These are phyloP conservation scores for Synergus umbraculus DNA, from an alignment of 2,888 invertebrate species.

Conservation along the genomic window DNA sequence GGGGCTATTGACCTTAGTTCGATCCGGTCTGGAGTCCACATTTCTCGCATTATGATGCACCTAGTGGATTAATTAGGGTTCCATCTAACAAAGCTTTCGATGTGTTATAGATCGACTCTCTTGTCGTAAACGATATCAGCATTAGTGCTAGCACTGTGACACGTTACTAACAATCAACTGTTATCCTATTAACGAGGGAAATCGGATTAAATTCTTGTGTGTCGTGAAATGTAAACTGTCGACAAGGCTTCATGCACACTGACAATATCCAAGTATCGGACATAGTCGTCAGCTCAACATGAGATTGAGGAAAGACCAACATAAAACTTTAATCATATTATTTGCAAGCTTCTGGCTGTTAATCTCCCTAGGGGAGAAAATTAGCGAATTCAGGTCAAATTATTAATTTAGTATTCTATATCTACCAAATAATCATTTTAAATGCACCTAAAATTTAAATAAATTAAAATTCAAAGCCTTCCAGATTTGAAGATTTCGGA, in stretches of 20 bases:
- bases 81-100: conserved; percentile 47
- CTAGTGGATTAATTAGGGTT: conserved; percentile 50
- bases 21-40: conserved; percentile 53
- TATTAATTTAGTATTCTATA: too few species aligned
- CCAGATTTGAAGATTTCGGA: too few species aligned
- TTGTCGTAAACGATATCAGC: conserved; percentile 49
- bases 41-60: conserved; percentile 52
- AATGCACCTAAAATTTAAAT: too few species aligned
- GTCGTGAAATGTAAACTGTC: conserved; percentile 9
- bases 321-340: not conserved
- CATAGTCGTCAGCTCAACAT: not conserved
- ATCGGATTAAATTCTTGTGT: not conserved
- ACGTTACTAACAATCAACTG: conserved; percentile 37
- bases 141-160: conserved; percentile 42
- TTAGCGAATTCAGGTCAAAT: not conserved
- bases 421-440: too few species aligned
- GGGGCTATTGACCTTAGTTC: conserved; percentile 63
- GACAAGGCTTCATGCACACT: not conserved
- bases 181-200: conserved; percentile 19
- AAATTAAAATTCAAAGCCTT: too few species aligned
- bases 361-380: not conserved
- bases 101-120: conserved; percentile 47
- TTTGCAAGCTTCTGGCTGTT: not conserved
- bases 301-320: not conserved
- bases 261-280: not conserved